Percentiles rank a stretch among this genome's conserved stretches.
Evolutionary conservation across 2,113 vertebrate genomes (phyloP).

Genomic region (Leucopsar rothschildi): DNA sequence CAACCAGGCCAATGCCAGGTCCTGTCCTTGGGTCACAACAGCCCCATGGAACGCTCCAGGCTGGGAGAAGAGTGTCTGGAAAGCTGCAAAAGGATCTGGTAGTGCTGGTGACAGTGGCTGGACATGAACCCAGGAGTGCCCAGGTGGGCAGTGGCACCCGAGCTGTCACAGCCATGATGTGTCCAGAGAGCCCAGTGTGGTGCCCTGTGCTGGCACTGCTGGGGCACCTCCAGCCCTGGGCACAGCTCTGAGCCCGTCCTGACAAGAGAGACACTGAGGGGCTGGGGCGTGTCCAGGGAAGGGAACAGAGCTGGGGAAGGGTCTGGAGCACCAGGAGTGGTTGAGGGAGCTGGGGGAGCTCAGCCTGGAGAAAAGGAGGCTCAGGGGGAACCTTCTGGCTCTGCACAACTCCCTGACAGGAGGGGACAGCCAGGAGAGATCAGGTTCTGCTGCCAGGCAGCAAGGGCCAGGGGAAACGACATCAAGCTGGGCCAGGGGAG

Average conservation of each 20-base stretch:
- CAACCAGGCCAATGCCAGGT: not conserved
- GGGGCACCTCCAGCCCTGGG: not conserved
- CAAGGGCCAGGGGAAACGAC: not conserved
- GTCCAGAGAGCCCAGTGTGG: not conserved
- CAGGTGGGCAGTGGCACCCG: not conserved
- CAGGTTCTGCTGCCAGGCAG: accelerated
- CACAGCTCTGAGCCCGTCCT: not conserved
- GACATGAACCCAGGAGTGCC: not conserved
- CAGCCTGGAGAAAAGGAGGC: not conserved
- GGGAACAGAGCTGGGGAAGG: not conserved
- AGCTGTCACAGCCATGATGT: not conserved
- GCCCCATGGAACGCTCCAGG: accelerated
- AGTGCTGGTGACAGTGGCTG: not conserved
- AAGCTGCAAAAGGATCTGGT: not conserved
- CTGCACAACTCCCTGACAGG: not conserved
- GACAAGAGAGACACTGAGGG: not conserved
- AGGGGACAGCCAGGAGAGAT: not conserved
- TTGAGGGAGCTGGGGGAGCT: not conserved
- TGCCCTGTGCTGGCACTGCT: not conserved
- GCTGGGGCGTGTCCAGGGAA: not conserved
- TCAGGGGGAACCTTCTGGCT: not conserved
- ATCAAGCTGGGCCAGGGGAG: not conserved
- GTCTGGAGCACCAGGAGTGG: not conserved
- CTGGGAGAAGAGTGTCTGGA: not conserved
- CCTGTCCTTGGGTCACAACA: not conserved